Conservation (phyloP, 2,113 vertebrate species). For the Saguinus imperator region DNA sequence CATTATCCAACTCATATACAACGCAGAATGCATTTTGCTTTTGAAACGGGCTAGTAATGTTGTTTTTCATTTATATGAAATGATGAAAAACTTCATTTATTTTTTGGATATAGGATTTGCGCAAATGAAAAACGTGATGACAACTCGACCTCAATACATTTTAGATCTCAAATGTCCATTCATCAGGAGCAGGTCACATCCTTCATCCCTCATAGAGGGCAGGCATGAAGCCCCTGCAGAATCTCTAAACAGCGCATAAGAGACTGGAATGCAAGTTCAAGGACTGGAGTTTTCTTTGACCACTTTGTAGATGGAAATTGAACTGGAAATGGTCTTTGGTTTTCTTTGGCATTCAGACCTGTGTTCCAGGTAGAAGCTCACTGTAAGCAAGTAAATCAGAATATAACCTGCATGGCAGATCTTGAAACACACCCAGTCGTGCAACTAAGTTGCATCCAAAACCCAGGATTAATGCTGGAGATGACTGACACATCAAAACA, state of each 20-base stretch:
- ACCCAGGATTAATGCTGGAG: neutral
- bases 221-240: neutral
- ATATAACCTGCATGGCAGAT: neutral
- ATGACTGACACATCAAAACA: neutral
- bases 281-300: neutral
- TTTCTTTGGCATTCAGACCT: conserved; percentile 45
- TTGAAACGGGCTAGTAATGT: conserved; percentile 20
- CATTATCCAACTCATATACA: conserved; percentile 44
- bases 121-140: conserved; percentile 16
- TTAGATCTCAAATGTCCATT: conserved; percentile 16
- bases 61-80: conserved; percentile 9
- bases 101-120: neutral
- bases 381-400: neutral
- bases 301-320: neutral
- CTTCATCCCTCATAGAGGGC: neutral
- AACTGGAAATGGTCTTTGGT: neutral
- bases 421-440: neutral
- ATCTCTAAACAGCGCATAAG: neutral
- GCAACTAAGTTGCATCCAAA: neutral
- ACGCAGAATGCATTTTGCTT: conserved; percentile 46
- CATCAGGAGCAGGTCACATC: neutral
- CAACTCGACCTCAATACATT: neutral
- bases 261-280: neutral
- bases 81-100: too few relatives aligned
- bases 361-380: neutral